Percentiles rank a stretch among this genome's conserved stretches.
These are phyloP conservation scores for Amphipyra tragopoginis DNA, from an alignment of 2,888 invertebrate species.

Conservation along the genomic window DNA sequence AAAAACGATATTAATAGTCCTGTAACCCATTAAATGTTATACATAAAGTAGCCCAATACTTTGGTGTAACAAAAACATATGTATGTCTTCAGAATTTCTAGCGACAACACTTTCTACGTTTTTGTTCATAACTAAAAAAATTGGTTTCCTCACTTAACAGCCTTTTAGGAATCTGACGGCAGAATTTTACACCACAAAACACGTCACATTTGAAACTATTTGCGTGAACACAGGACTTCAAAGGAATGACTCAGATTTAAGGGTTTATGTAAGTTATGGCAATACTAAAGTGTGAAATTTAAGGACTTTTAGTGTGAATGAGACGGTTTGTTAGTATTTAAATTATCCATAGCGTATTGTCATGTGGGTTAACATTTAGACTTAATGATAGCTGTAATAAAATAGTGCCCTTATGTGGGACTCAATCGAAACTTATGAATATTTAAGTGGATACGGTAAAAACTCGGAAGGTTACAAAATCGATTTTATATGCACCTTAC, in stretches of 20 bases:
- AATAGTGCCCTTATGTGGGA: background rate
- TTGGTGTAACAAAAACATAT: no score
- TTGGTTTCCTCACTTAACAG: no score
- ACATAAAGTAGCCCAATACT: no score
- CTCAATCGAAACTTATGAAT: conserved; percentile 7
- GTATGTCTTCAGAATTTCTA: no score
- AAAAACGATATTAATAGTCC: no score
- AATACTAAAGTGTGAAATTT: conserved; percentile 15
- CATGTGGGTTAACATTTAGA: background rate
- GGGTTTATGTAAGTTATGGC: conserved; percentile 7
- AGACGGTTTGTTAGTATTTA: background rate
- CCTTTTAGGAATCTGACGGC: no score
- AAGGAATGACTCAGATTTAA: conserved; percentile 10
- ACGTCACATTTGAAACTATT: conserved; percentile 16
- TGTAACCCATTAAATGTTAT: no score
- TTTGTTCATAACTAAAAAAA: no score
- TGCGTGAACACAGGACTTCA: conserved; percentile 23
- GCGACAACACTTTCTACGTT: no score
- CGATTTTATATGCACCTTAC: background rate
- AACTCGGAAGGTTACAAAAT: background rate
- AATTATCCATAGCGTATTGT: conserved; percentile 1
- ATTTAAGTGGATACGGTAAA: background rate
- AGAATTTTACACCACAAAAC: conserved; percentile 16
- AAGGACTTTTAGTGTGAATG: background rate
- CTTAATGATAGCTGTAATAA: conserved; percentile 2